A percentile compares a stretch with the other conserved stretches of the same genome.
These are phyloP conservation scores for Siniperca obscura DNA, from an alignment of 2,797 vertebrate species.

Conservation along the genomic window DNA sequence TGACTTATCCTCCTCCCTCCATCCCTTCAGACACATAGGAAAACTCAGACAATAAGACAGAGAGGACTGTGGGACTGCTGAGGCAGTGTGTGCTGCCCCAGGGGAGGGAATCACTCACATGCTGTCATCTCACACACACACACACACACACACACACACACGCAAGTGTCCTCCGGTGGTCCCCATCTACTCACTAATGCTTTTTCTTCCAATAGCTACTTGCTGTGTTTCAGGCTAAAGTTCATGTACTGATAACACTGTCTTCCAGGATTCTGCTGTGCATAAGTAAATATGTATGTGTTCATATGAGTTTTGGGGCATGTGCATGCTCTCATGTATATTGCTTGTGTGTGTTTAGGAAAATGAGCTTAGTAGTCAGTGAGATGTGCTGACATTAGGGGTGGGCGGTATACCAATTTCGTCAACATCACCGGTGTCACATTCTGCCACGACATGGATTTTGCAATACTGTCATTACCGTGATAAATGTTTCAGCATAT, in stretches of 20 bases:
- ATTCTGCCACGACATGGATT: too few species aligned
- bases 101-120: slow-evolving; percentile 15
- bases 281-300: neutral
- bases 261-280: neutral
- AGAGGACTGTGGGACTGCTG: slow-evolving; percentile 27
- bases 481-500: too few species aligned
- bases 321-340: too few species aligned
- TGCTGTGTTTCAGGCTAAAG: neutral
- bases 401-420: too few species aligned
- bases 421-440: too few species aligned
- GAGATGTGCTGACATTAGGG: slow-evolving; percentile 14
- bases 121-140: neutral
- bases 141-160: neutral
- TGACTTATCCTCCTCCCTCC: slow-evolving; percentile 11
- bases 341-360: neutral
- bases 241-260: neutral
- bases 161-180: neutral
- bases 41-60: slow-evolving; percentile 30
- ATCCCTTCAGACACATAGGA: neutral
- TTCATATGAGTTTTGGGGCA: neutral
- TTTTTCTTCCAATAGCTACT: neutral
- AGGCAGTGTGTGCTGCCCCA: slow-evolving; percentile 11
- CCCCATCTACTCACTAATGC: neutral
- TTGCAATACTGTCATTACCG: too few species aligned
- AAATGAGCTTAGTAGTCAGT: slow-evolving; percentile 8